phyloP scores from a whole-genome alignment of 2,888 invertebrate genomes.

The Sepiola atlantica region DNA sequence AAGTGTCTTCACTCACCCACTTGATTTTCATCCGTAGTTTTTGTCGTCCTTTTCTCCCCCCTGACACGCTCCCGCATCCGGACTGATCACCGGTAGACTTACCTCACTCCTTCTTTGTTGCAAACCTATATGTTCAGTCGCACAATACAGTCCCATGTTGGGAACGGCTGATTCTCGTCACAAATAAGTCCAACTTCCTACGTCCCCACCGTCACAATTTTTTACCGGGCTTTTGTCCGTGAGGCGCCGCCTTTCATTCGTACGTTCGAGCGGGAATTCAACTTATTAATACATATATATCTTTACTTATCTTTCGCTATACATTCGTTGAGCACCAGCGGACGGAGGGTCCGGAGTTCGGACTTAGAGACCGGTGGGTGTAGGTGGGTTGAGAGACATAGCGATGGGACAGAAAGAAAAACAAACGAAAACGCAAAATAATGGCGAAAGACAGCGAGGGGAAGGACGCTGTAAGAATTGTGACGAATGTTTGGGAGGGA shows the following conservation, averaged over 20 bases:
- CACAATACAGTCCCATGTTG: background rate
- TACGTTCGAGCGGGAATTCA: constrained; percentile 11
- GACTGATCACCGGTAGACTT: background rate
- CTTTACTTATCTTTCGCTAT: constrained; percentile 2
- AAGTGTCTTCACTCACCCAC: background rate
- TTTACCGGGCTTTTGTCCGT: background rate
- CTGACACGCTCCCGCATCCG: background rate
- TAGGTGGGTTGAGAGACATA: background rate
- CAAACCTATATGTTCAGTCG: background rate
- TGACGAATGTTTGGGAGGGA: background rate
- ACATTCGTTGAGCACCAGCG: background rate
- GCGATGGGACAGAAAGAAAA: background rate
- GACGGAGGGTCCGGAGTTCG: background rate
- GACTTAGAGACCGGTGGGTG: background rate
- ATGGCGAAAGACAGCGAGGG: background rate
- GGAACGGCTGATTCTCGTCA: background rate
- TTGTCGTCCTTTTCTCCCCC: too few species aligned
- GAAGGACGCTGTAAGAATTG: background rate
- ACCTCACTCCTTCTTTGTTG: background rate
- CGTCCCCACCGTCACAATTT: background rate
- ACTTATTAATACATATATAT: constrained; percentile 14
- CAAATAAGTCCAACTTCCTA: background rate
- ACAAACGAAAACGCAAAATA: background rate
- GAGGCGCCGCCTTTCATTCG: constrained; percentile 32
- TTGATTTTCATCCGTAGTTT: background rate